Evolutionary conservation across 2,888 invertebrate genomes (phyloP).

Genomic region (Auanema freiburgensis): DNA sequence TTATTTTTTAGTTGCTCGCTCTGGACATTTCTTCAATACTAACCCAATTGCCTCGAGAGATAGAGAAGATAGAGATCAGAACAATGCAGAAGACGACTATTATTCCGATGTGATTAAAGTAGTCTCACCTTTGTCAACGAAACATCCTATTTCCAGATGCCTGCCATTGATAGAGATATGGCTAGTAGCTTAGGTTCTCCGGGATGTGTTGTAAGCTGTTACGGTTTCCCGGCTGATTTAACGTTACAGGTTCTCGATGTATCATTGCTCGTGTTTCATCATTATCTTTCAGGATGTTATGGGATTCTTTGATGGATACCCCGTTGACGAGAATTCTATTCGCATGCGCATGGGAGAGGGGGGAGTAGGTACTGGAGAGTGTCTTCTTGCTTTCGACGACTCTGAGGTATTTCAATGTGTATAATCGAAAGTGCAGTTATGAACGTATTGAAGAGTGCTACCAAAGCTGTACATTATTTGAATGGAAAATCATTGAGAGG

Average conservation of each 20-base stretch:
- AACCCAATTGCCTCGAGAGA: neutral
- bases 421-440: neutral
- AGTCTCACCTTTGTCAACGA: no score
- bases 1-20: neutral
- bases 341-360: slow-evolving; percentile 33
- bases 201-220: slow-evolving; percentile 36
- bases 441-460: neutral
- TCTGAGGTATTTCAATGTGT: slow-evolving; percentile 20
- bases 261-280: neutral
- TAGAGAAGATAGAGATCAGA: slow-evolving; percentile 4
- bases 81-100: neutral
- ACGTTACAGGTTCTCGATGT: slow-evolving; percentile 24
- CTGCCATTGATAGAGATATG: neutral
- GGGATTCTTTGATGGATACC: slow-evolving; percentile 33
- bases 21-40: no score
- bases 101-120: slow-evolving; percentile 14
- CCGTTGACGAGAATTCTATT: slow-evolving; percentile 32
- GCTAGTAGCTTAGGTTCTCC: slow-evolving; percentile 1
- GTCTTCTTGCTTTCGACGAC: slow-evolving; percentile 30
- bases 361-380: slow-evolving; percentile 42
- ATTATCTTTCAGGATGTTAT: slow-evolving; percentile 22
- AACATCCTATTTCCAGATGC: no score
- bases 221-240: slow-evolving; percentile 35
- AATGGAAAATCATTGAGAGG: slow-evolving; percentile 8
- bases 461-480: slow-evolving; percentile 14